A percentile compares a stretch with the other conserved stretches of the same genome.
Evolutionary conservation across 1,140 invertebrate species (phyloP).

Genomic region (Ladona fulva): DNA sequence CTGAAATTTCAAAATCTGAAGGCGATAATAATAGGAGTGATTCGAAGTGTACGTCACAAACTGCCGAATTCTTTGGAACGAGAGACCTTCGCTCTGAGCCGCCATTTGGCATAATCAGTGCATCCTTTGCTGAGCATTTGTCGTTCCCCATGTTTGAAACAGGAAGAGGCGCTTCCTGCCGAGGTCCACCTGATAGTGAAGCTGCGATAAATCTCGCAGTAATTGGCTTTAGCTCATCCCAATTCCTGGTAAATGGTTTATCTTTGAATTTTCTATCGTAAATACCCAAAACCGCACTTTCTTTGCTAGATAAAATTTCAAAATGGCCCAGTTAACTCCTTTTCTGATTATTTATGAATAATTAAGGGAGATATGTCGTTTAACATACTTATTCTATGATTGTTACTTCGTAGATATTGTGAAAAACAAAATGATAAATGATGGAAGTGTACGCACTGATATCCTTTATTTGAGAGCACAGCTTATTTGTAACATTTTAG

Average conservation of each 20-base stretch:
- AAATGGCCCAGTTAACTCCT: neutral
- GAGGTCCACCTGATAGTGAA: neutral
- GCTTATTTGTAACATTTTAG: no score
- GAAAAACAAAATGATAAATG: no score
- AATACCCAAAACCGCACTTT: neutral
- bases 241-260: neutral
- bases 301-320: neutral
- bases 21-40: no score
- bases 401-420: no score
- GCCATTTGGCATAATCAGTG: neutral
- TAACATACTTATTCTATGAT: neutral
- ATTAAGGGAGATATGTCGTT: neutral
- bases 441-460: no score
- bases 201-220: neutral
- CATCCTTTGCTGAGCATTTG: no score
- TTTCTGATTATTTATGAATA: neutral
- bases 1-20: no score
- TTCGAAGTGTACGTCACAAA: no score
- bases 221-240: neutral
- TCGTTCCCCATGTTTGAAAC: neutral
- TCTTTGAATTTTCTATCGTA: neutral
- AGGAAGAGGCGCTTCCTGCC: neutral
- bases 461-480: no score
- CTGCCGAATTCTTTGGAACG: no score
- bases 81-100: neutral